Base-by-base conservation (phyloP, 1,140 invertebrate genomes). In the Drosophila elegans region DNA sequence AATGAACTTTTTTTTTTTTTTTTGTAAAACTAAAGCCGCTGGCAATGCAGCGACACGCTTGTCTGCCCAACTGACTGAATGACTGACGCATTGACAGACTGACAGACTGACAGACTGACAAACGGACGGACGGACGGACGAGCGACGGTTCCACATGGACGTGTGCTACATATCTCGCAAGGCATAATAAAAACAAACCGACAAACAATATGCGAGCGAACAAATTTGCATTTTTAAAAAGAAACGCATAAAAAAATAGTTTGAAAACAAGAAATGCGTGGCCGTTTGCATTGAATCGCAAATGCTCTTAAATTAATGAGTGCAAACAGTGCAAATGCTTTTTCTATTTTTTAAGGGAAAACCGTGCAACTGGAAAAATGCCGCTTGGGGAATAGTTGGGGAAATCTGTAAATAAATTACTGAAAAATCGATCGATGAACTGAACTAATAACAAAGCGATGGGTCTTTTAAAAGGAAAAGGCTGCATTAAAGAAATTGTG, bases 141-240 rank as follows among this genome's bases (percentile, higher is more conserved):
- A 51, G 42, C 44, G 68, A 25, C 51, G 52, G 60, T 34, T 56
- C 72, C 73, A 66, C 72, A 75, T 75, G 73, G 53, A 75, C 73
- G 73, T 75, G 73, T 75, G 72, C 73, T 75, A 75, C 73, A 75
- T 75, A 67, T 75, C 64, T 59, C 53, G 21, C 54, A 55, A 74
- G 56, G 48, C 49, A 73, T 74, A 73, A 63, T 46, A 74, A 74
- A 62, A 69, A 52, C 39, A 51, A 38, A 60, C 42, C 44, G 59
- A 64, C 67, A 64, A 76, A 67, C 48, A 63, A 61, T 48, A 49
- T 55, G 64, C 48, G 32, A 55, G 51, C 9, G 42, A 49, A 77
- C 54, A 69, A 42, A 77, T 77, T 76, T 77, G 73, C 74, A 77
- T 77, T 77, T 76, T 68, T 53, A 61, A 61, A 77, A 56, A 61